phyloP scores from a whole-genome alignment of 2,888 invertebrate species.

The Cosmia pyralina region DNA sequence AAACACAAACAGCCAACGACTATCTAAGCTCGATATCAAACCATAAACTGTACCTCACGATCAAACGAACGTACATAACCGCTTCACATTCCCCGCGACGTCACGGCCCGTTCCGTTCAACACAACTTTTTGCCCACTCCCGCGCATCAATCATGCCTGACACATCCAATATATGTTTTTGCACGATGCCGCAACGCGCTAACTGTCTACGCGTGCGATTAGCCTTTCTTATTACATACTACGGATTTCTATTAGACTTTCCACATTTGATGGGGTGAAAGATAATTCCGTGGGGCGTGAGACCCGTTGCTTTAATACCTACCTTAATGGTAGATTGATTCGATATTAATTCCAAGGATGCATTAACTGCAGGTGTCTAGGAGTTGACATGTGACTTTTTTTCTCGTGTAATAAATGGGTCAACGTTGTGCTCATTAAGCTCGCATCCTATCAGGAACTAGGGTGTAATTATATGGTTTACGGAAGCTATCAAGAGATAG shows the following conservation, averaged over 20 bases:
- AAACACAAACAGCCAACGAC: slow-evolving; percentile 13
- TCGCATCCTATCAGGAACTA: slow-evolving; percentile 64
- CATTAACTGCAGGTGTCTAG: slow-evolving; percentile 71
- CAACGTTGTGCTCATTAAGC: slow-evolving; percentile 61
- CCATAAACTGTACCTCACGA: slow-evolving; percentile 58
- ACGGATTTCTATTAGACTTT: slow-evolving; percentile 89
- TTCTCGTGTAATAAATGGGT: slow-evolving; percentile 74
- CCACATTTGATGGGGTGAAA: slow-evolving; percentile 89
- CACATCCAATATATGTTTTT: slow-evolving; percentile 90
- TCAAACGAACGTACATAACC: slow-evolving; percentile 58
- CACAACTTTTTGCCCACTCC: slow-evolving; percentile 80
- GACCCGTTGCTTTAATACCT: slow-evolving; percentile 77
- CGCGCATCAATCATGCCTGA: slow-evolving; percentile 89
- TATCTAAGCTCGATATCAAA: slow-evolving; percentile 53
- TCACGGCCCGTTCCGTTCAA: slow-evolving; percentile 82
- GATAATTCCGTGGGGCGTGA: slow-evolving; percentile 88
- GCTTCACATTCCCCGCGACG: slow-evolving; percentile 80
- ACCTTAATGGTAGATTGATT: slow-evolving; percentile 87
- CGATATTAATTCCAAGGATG: slow-evolving; percentile 87
- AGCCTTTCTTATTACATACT: slow-evolving; percentile 87
- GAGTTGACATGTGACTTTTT: slow-evolving; percentile 75
- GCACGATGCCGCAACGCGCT: slow-evolving; percentile 76
- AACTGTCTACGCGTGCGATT: slow-evolving; percentile 84
- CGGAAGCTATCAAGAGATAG: slow-evolving; percentile 63
- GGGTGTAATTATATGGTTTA: slow-evolving; percentile 62